These are phyloP conservation scores for Heteropelma amictum DNA, from an alignment of 2,888 invertebrate genomes.

Conservation along the genomic window DNA sequence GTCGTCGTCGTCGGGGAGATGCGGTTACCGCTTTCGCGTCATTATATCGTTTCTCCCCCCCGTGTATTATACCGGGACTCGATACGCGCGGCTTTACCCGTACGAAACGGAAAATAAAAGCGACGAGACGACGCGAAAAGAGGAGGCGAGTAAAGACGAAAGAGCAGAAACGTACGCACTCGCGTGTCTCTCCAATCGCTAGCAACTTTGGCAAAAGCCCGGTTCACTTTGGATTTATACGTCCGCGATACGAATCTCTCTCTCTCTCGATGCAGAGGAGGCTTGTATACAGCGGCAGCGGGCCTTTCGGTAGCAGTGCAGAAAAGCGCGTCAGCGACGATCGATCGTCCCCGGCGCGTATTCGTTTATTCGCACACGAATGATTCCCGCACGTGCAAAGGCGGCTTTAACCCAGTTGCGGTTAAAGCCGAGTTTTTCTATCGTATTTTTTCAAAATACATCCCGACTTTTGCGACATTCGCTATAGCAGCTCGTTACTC, in stretches of 20 bases:
- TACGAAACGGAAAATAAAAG: no score
- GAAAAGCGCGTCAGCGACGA: slow-evolving; percentile 3
- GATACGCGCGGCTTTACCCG: slow-evolving; percentile 31
- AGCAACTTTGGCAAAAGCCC: slow-evolving; percentile 49
- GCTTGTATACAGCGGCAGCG: no score
- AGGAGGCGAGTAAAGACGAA: background rate
- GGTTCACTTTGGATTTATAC: slow-evolving; percentile 55
- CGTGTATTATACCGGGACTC: background rate
- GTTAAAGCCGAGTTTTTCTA: no score
- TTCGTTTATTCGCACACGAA: no score
- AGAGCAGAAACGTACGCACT: slow-evolving; percentile 22
- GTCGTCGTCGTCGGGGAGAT: slow-evolving; percentile 30
- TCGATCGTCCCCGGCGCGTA: no score
- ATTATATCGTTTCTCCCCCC: slow-evolving; percentile 56
- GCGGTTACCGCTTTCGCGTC: slow-evolving; percentile 51
- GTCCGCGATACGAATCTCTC: slow-evolving; percentile 49
- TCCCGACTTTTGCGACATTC: no score
- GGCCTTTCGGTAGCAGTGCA: slow-evolving; percentile 26
- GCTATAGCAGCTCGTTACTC: no score
- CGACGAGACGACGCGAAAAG: slow-evolving; percentile 18
- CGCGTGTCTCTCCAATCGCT: slow-evolving; percentile 33
- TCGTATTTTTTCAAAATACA: no score
- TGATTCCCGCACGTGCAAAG: no score
- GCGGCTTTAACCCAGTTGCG: no score
- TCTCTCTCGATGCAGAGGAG: no score